Evolutionary conservation across 2,113 vertebrate species (phyloP).

Genomic region (Dunckerocampus dactyliophorus): DNA sequence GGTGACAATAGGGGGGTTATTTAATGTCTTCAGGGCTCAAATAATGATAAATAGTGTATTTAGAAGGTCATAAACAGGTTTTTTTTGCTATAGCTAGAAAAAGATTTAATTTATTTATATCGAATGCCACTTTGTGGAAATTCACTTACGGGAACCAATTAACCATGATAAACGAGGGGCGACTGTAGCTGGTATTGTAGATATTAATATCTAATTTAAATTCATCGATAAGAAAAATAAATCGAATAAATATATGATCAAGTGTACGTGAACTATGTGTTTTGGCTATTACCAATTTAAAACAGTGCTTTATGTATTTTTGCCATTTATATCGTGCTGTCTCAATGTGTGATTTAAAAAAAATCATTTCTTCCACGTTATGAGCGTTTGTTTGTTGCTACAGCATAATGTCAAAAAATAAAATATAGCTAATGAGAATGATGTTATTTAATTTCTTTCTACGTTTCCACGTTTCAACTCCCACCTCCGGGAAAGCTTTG

Average conservation of each 20-base stretch:
- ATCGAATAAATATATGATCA: neutral
- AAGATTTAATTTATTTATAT: too few relatives aligned
- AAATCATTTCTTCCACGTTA: constrained; percentile 2
- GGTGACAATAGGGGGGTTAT: too few relatives aligned
- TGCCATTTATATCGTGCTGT: constrained; percentile 35
- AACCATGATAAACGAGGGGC: neutral
- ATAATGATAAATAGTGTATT: too few relatives aligned
- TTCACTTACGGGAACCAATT: too few relatives aligned
- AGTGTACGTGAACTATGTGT: constrained; percentile 12
- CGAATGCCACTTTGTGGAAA: too few relatives aligned
- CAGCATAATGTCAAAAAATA: constrained; percentile 12
- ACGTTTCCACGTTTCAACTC: too few relatives aligned
- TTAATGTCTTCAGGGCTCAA: too few relatives aligned
- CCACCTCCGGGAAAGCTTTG: too few relatives aligned
- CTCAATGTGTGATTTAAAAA: constrained; percentile 7
- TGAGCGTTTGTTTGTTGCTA: constrained; percentile 7
- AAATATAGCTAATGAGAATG: constrained; percentile 5
- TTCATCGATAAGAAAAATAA: constrained; percentile 18
- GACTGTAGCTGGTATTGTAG: neutral
- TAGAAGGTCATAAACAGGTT: too few relatives aligned
- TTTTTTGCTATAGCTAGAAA: too few relatives aligned
- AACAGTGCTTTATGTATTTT: constrained; percentile 14
- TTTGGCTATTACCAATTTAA: constrained; percentile 13
- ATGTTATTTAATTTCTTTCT: neutral
- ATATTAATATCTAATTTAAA: constrained; percentile 23